Evolutionary conservation across 2,888 invertebrate species (phyloP), one percentile per base, ranked within the genome.

Genomic region (Deilephila porcellus): DNA sequence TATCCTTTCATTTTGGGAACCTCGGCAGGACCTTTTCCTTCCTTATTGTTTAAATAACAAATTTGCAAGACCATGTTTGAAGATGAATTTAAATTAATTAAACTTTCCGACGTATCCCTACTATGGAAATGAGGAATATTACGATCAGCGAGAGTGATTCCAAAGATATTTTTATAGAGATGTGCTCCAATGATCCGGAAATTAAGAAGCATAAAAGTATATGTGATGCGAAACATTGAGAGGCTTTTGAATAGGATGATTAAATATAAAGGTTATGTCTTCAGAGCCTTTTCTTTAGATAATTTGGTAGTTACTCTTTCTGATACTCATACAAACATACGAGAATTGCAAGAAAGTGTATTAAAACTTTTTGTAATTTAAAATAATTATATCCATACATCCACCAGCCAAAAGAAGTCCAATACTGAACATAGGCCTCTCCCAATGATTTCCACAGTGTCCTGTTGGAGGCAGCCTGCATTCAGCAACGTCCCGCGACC

Each of bases 1-100:
- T 14, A 25, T 17, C 45, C 25, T 67, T 14, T 20, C 14, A 45
- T 67, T 52, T 67, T 67, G 67, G 20, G 45, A 67, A 37, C 14
- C 37, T 63, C 34, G 6, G 25, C 17, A 17, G 67, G 14, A 52
- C 17, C 19, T 45, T 45, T 25, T 67, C 45, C 45, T 45, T 64
- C 63, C 34, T 67, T 34, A 14, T 67, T 67, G 52, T 52, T 67
- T 67, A 67, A 67, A 67, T 67, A 67, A 67, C 25, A 52, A 67
- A 67, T 52, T 25, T 3, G 45, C 25, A 25, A 45, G 25, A 67
- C 52, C n/a, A 3, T 67, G 52, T 67, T 67, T 67, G 67, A 29
- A 67, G 25, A 25, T 45, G 52, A 52, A 67, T 20, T 64, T 45
- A n/a, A 45, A 37, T 67, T 67, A 67, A 52, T 67, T 45, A 25